Percentiles rank a stretch among this genome's conserved stretches.
These are phyloP conservation scores for Chelonoidis abingdonii DNA, from an alignment of 2,113 vertebrate genomes.

Conservation along the genomic window DNA sequence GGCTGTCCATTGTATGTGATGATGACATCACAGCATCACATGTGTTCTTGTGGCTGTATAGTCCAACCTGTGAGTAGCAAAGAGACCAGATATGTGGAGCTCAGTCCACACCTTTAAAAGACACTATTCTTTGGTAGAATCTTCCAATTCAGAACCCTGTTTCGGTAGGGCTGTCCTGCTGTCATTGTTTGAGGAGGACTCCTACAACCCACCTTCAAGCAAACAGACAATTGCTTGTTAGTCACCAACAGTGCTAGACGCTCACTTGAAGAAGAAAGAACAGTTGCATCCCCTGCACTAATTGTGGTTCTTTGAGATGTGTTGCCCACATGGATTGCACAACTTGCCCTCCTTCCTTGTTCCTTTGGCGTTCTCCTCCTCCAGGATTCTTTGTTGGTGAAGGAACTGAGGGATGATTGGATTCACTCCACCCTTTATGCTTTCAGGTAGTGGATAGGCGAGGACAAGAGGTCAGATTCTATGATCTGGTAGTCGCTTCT, in stretches of 20 bases:
- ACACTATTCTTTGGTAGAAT: background rate
- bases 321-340: background rate
- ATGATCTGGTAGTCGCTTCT: background rate
- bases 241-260: background rate
- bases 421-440: background rate
- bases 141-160: background rate
- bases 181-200: background rate
- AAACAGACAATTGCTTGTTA: background rate
- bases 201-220: background rate
- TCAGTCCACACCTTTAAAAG: background rate
- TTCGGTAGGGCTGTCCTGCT: background rate
- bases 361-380: background rate
- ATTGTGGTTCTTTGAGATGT: background rate
- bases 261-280: background rate
- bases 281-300: background rate
- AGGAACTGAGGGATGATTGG: background rate
- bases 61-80: background rate
- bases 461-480: background rate
- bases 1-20: background rate
- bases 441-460: background rate
- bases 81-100: background rate
- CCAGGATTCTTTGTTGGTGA: background rate
- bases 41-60: background rate
- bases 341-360: background rate
- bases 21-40: background rate